A percentile compares a stretch with the other conserved stretches of the same genome.
These are phyloP conservation scores for Amazona vittata DNA, from an alignment of 2,113 vertebrate species.

Conservation along the genomic window DNA sequence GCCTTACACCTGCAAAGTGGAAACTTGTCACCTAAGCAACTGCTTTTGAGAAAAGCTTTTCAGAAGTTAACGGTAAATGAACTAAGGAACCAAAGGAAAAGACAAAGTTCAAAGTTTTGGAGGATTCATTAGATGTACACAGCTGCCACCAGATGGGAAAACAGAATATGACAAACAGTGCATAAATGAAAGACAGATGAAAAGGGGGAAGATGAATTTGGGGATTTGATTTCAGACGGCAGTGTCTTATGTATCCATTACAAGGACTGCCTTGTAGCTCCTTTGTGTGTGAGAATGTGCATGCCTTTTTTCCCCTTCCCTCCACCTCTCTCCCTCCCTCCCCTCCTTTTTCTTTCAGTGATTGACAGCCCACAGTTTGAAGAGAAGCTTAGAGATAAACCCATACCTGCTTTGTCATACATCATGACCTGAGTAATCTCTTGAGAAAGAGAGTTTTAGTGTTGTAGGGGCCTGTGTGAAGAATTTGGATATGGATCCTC, in stretches of 20 bases:
- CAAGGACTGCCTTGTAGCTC: background rate
- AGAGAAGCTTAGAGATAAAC: background rate
- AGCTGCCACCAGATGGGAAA: conserved; percentile 60
- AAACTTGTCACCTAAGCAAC: background rate
- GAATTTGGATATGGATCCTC: background rate
- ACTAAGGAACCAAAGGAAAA: conserved; percentile 8
- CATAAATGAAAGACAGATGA: background rate
- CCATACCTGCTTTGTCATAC: background rate
- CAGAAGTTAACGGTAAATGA: conserved; percentile 47
- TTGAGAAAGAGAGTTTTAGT: background rate
- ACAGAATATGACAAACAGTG: conserved; percentile 41
- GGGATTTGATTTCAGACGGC: background rate
- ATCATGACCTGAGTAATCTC: background rate
- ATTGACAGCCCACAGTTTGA: background rate
- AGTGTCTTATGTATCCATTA: background rate
- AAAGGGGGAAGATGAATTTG: background rate
- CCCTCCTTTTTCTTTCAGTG: background rate
- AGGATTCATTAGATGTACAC: conserved; percentile 30
- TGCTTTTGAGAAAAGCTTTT: conserved; percentile 52
- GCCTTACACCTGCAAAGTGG: background rate
- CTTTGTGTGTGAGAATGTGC: background rate
- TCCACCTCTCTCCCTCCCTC: background rate
- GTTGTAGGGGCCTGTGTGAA: accelerated
- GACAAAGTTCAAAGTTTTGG: conserved; percentile 15
- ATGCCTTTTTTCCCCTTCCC: background rate